phyloP scores from a whole-genome alignment of 2,113 vertebrate genomes.

The Neopipo cinnamomea region DNA sequence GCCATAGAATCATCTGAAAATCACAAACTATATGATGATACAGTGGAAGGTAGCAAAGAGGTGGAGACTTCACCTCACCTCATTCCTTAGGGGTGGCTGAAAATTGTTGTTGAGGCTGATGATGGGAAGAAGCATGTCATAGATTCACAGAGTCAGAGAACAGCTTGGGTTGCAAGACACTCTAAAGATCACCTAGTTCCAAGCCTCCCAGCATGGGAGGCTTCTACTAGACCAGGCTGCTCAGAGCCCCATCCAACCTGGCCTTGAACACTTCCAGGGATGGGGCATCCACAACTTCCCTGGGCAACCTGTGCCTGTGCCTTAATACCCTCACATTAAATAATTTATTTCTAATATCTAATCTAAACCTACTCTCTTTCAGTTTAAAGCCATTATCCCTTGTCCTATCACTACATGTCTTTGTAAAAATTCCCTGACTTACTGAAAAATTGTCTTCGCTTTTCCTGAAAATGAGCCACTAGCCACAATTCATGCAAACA shows the following conservation, averaged over 20 bases:
- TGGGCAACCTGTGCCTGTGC: neutral
- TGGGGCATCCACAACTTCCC: neutral
- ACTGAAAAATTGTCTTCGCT: neutral
- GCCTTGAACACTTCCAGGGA: neutral
- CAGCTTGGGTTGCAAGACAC: neutral
- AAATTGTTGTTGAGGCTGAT: neutral
- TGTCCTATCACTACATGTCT: neutral
- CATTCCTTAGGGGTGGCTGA: neutral
- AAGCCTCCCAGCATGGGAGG: neutral
- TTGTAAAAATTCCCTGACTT: neutral
- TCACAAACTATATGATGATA: neutral
- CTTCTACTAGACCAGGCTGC: neutral
- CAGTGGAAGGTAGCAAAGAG: neutral
- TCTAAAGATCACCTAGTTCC: neutral
- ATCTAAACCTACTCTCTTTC: neutral
- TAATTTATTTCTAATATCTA: neutral
- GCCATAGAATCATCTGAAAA: neutral
- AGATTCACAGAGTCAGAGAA: neutral
- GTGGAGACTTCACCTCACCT: fast-evolving
- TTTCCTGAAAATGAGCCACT: neutral
- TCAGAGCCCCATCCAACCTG: neutral
- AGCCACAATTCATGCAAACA: neutral
- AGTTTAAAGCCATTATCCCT: neutral
- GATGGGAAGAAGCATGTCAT: neutral
- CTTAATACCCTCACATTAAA: neutral